Base-by-base conservation (phyloP, 2,797 vertebrate genomes). In the Sardinella longiceps region DNA sequence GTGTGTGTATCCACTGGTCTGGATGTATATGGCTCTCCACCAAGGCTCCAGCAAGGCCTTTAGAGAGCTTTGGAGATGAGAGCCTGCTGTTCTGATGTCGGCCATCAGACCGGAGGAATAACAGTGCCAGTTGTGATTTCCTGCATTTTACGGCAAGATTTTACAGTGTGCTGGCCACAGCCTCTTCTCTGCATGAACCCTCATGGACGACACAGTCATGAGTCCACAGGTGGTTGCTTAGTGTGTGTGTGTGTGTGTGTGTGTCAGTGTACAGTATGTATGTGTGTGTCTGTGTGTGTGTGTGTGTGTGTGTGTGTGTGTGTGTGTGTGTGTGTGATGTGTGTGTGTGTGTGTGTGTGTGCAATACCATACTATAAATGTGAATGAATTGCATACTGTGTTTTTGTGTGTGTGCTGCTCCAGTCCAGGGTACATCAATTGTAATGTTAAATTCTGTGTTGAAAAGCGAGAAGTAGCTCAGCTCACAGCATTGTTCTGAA, bases 81-180 rank as follows among this genome's bases (percentile, higher is more conserved):
- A 84, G 90, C 33, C 83, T 84, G 87, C 87, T 93, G 88, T 94
- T 94, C 90, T 92, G 90, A 92, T 91, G 90, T 90, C 89, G 92
- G 89, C 86, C 89, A 86, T 94, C 90, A 92, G 91, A 90, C 89
- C 86, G 93, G 91, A 88, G 89, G 89, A 93, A 92, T 91, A 94
- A 92, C 87, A 91, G 87, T 90, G 89, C 91, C 91, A 91, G 85
- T 90, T 92, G 89, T 86, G 91, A 93, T 93, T 94, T 93, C 89
- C 92, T 92, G 91, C 90, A 87, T 90, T 93, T 93, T 86, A 89
- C 87, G 85, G 90, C 89, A 86, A 87, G 88, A 74, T 86, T 87
- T 87, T 85, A 80, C 70, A 85, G 63, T 45, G 83, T 86, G 83
- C 82, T 83, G 66, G 74, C 81, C 63, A 66, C 56, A 83, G 43